Conservation (phyloP, 2,888 invertebrate species). For the Apotomis capreana region DNA sequence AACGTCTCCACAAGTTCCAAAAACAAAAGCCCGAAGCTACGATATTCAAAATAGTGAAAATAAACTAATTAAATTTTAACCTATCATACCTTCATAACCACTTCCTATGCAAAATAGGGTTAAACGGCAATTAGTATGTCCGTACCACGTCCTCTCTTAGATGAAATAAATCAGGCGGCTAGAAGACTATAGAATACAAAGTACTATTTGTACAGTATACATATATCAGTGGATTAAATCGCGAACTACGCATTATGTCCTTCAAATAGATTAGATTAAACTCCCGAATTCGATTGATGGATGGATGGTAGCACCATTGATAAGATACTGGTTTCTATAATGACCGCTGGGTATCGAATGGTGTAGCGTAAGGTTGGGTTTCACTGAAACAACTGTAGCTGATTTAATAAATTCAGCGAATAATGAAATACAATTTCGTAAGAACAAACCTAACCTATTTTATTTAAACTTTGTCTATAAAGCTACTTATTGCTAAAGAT, state of each 20-base stretch:
- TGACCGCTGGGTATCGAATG: slow-evolving; percentile 1
- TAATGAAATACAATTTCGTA: too few species aligned
- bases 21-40: too few species aligned
- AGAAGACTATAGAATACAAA: slow-evolving; percentile 8
- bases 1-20: too few species aligned
- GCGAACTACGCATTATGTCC: slow-evolving; percentile 18
- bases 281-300: slow-evolving; percentile 31
- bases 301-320: slow-evolving; percentile 25
- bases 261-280: slow-evolving; percentile 27
- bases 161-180: slow-evolving; percentile 2
- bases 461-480: too few species aligned
- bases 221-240: slow-evolving; percentile 8
- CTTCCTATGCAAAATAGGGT: slow-evolving; percentile 18
- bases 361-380: slow-evolving; percentile 2
- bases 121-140: slow-evolving; percentile 14
- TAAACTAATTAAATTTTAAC: background rate
- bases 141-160: slow-evolving; percentile 1
- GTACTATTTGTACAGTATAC: slow-evolving; percentile 2
- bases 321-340: slow-evolving; percentile 36
- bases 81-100: slow-evolving; percentile 1
- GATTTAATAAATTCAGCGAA: background rate
- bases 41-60: too few species aligned
- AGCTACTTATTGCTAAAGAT: too few species aligned
- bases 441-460: too few species aligned
- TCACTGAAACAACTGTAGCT: background rate